These are phyloP conservation scores for Macaria notata DNA, from an alignment of 2,888 invertebrate species.

Conservation along the genomic window DNA sequence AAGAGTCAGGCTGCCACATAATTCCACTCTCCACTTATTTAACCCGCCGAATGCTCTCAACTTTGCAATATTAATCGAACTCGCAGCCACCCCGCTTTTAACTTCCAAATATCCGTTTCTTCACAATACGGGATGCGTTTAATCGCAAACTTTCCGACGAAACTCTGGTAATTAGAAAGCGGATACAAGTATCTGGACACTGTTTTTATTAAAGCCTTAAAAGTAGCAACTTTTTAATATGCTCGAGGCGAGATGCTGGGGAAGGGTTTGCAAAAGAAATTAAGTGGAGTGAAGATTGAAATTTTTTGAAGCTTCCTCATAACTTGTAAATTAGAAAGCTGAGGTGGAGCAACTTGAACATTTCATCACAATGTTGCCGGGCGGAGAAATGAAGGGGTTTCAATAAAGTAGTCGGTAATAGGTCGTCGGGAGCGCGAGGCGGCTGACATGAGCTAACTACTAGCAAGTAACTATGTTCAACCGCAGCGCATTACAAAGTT, in stretches of 20 bases:
- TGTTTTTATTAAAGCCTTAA: conserved; percentile 32
- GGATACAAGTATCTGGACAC: conserved; percentile 32
- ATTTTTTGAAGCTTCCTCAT: conserved; percentile 18
- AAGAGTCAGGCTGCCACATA: conserved; percentile 43
- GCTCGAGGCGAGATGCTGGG: conserved; percentile 23
- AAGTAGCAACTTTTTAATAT: conserved; percentile 32
- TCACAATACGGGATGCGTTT: conserved; percentile 46
- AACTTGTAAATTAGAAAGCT: conserved; percentile 21
- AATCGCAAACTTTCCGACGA: conserved; percentile 32
- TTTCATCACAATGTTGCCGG: conserved; percentile 10
- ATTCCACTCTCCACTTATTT: conserved; percentile 58
- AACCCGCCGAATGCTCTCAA: conserved; percentile 50
- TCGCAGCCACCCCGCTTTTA: conserved; percentile 36
- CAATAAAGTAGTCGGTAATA: too few relatives aligned
- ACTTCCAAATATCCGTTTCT: conserved; percentile 40
- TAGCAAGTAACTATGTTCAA: neutral
- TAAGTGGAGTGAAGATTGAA: conserved; percentile 25
- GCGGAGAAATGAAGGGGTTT: neutral
- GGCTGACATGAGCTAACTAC: too few relatives aligned
- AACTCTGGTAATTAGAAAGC: conserved; percentile 29
- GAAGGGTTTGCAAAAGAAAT: conserved; percentile 29
- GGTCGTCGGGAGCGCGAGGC: too few relatives aligned
- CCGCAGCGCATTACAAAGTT: conserved; percentile 9
- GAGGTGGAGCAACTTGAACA: conserved; percentile 7
- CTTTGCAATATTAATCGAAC: conserved; percentile 62